Evolutionary conservation across 2,888 invertebrate genomes (phyloP), one percentile per base, ranked within the genome.

Genomic region (Corbicula japonica): DNA sequence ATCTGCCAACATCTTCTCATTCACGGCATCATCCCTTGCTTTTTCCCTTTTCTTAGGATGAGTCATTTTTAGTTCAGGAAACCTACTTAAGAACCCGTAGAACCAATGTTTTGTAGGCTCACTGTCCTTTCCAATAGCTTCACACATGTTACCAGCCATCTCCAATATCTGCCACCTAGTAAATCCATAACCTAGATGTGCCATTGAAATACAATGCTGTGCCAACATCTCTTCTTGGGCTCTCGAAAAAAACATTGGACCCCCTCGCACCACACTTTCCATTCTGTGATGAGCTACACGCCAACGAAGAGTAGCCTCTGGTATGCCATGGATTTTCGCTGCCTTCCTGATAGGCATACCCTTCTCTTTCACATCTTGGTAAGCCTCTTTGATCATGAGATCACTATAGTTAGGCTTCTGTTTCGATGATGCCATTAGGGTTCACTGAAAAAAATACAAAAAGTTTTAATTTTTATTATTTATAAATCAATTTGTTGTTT

Each of bases 231-330:
- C 58, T 48, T 76, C 76, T 32, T 62, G 68, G 1, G 2, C 38
- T 44, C 54, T 52, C 0, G 60, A 48, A 30, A 76, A 76, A 15
- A 60, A 34, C 30, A 61, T 60, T 21, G 35, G 66, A 28, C 60
- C 54, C 21, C 60, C 66, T 18, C 32, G 10, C 44, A 70, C 66
- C 4, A 66, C 70, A 58, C 61, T 61, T 8, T 44, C 56, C 1
- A 23, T 34, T 26, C 48, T 58, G 23, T 35, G n/a, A 28, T 65
- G 56, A 1, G 73, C 18, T 26, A 73, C 32, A 15, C 65, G 21
- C 65, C 46, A 50, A 2, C 80, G 58, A n/a, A 70, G 62, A 23
- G 78, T 79, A n/a, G 75, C 70, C 48, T 69, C 71, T 46, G 72
- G 62, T 30, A 75, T 15, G 35, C 58, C 69, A 72, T 80, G 70